Conservation (phyloP, 2,113 vertebrate species). For the Burhinus bistriatus region DNA sequence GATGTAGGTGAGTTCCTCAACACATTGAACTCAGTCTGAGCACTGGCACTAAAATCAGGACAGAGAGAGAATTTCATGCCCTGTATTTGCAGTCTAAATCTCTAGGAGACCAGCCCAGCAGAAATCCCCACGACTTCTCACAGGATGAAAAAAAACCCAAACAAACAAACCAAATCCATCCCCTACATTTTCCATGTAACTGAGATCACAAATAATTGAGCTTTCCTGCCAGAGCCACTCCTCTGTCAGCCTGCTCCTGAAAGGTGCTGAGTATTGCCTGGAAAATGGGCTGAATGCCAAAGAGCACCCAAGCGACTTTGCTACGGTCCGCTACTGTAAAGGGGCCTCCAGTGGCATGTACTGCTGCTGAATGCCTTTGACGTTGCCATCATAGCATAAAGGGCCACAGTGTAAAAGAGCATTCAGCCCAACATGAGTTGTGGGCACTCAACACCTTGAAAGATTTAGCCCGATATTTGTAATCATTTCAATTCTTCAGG, state of each 20-base stretch:
- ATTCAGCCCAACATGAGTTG: not conserved
- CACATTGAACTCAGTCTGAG: not conserved
- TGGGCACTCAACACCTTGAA: not conserved
- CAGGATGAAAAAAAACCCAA: not conserved
- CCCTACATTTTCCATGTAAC: not conserved
- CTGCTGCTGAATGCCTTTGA: not conserved
- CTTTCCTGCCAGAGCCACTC: not conserved
- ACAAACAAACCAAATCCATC: not conserved
- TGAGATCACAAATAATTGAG: not conserved
- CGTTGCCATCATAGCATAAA: not conserved
- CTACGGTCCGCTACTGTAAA: not conserved
- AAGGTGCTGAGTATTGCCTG: not conserved
- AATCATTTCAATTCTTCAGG: slow-evolving; percentile 21
- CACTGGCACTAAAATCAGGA: not conserved
- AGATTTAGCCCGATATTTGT: not conserved
- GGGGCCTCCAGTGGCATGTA: not conserved
- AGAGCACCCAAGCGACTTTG: not conserved
- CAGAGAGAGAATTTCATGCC: not conserved
- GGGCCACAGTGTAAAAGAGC: not conserved
- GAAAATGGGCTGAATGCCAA: not conserved
- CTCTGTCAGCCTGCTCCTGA: not conserved
- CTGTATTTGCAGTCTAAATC: not conserved
- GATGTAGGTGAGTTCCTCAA: not conserved
- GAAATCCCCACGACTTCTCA: not conserved
- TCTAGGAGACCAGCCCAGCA: not conserved